Percentiles rank a stretch among this genome's conserved stretches.
phyloP scores from a whole-genome alignment of 2,797 vertebrate species.

The Lacerta agilis region DNA sequence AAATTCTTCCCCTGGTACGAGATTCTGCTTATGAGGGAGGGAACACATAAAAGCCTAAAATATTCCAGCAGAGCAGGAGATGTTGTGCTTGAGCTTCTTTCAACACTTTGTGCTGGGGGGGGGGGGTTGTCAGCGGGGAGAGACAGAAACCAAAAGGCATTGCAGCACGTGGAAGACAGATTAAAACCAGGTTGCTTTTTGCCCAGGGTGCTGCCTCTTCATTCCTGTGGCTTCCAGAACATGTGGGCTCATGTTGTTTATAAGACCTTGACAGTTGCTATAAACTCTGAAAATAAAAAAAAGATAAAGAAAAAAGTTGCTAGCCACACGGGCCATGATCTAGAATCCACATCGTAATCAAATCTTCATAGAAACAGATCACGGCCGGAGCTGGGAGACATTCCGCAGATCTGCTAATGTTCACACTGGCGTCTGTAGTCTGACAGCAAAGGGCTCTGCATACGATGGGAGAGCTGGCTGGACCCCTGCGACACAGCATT shows the following conservation, averaged over 20 bases:
- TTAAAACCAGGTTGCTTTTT: slow-evolving; percentile 10
- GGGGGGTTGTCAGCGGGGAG: neutral
- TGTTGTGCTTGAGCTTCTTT: neutral
- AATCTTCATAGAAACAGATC: slow-evolving; percentile 39
- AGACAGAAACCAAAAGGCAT: neutral
- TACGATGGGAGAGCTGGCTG: accelerated
- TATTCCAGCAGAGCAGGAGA: neutral
- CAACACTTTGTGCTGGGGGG: neutral
- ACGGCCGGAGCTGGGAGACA: slow-evolving; percentile 7
- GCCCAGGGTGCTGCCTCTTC: slow-evolving; percentile 1
- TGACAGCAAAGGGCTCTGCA: neutral
- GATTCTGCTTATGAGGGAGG: neutral
- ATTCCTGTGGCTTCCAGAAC: slow-evolving; percentile 1
- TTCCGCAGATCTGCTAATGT: slow-evolving; percentile 38
- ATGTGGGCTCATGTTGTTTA: slow-evolving; percentile 48
- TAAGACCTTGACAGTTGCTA: slow-evolving; percentile 11
- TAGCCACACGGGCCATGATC: neutral
- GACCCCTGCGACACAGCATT: neutral
- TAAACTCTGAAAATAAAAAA: slow-evolving; percentile 21
- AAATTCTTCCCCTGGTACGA: neutral
- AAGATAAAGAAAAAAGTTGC: neutral
- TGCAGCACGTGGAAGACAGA: neutral
- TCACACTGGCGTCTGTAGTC: accelerated
- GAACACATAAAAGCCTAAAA: slow-evolving; percentile 2
- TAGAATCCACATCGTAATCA: slow-evolving; percentile 43